These are phyloP conservation scores for Dryobota labecula DNA, from an alignment of 2,888 invertebrate genomes.

Conservation along the genomic window DNA sequence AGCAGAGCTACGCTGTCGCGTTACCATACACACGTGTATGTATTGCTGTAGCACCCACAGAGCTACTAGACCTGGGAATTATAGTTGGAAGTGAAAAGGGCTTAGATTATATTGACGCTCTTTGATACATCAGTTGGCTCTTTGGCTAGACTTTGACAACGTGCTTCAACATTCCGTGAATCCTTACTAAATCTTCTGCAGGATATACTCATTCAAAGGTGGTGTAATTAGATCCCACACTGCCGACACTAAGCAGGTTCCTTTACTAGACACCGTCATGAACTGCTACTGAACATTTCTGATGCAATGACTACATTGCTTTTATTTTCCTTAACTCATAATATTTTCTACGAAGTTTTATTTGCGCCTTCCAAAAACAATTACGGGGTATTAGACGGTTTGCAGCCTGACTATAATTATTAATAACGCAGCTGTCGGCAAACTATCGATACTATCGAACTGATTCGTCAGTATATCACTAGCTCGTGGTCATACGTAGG, in stretches of 20 bases:
- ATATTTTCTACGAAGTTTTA: neutral
- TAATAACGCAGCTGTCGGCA: neutral
- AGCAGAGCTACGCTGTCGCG: conserved; percentile 74
- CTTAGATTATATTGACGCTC: neutral
- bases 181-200: neutral
- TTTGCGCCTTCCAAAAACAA: neutral
- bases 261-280: neutral
- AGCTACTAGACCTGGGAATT: conserved; percentile 22
- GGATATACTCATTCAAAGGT: neutral
- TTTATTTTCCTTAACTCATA: neutral
- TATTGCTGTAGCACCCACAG: conserved; percentile 15
- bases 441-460: conserved; percentile 9
- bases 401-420: neutral
- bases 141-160: neutral
- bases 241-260: no score
- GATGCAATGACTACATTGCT: neutral
- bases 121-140: neutral
- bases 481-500: conserved; percentile 3
- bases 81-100: neutral
- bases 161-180: neutral
- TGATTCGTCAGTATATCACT: conserved; percentile 28
- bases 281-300: neutral
- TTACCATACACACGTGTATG: conserved; percentile 50
- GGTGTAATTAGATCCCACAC: neutral
- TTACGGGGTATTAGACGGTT: neutral